Conservation (phyloP, 2,797 vertebrate species). For the Pseudotriccus pelzelni region DNA sequence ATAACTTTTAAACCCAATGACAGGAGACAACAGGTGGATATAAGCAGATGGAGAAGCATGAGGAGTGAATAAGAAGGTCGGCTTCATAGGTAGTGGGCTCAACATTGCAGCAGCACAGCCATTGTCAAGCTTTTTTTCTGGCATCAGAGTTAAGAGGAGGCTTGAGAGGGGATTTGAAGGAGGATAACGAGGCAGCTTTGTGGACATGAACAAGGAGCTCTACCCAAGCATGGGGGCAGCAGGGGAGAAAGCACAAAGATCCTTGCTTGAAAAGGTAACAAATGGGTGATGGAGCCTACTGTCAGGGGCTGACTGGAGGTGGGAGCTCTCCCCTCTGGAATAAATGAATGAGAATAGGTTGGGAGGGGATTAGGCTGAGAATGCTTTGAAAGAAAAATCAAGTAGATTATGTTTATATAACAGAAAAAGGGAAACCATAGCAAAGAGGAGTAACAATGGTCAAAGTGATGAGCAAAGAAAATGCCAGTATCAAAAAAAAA, state of each 20-base stretch:
- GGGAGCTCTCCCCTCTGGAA: constrained; percentile 63
- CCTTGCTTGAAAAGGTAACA: constrained; percentile 66
- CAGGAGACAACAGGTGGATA: constrained; percentile 49
- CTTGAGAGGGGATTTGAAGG: constrained; percentile 65
- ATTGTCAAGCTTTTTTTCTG: constrained; percentile 53
- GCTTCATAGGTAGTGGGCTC: constrained; percentile 51
- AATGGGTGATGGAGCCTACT: constrained; percentile 67
- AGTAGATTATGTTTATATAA: constrained; percentile 68
- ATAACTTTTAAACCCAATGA: constrained; percentile 26
- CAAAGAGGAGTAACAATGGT: constrained; percentile 60
- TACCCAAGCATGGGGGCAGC: constrained; percentile 68
- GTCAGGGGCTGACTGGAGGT: constrained; percentile 66
- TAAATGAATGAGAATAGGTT: constrained; percentile 69
- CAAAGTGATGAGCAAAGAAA: constrained; percentile 57
- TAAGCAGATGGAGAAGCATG: constrained; percentile 33
- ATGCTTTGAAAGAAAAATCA: constrained; percentile 64
- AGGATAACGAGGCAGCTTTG: constrained; percentile 67
- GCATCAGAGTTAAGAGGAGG: constrained; percentile 59
- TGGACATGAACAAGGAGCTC: constrained; percentile 63
- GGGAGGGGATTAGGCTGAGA: constrained; percentile 64
- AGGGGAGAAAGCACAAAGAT: constrained; percentile 69
- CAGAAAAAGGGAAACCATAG: constrained; percentile 59
- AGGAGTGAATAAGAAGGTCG: constrained; percentile 47
- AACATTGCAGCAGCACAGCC: constrained; percentile 33
- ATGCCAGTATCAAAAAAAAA: constrained; percentile 53